phyloP scores from a whole-genome alignment of 1,140 invertebrate species.

The Glossosoma conforme region DNA sequence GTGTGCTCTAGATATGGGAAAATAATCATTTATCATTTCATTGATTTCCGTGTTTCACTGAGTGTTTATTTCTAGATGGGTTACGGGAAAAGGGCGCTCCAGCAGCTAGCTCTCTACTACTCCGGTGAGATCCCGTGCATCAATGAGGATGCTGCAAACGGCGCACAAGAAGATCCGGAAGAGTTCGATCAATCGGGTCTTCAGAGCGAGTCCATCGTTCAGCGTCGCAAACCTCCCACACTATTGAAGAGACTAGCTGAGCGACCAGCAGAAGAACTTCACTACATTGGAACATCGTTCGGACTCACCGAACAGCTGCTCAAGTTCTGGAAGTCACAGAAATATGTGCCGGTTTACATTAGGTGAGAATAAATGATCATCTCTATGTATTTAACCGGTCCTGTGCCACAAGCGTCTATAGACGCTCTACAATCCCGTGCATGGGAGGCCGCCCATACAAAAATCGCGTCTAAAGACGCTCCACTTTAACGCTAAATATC shows the following conservation, averaged over 20 bases:
- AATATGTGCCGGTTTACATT: slow-evolving; percentile 88
- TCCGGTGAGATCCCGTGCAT: slow-evolving; percentile 72
- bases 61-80: slow-evolving; percentile 69
- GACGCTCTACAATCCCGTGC: too few species aligned
- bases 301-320: slow-evolving; percentile 80
- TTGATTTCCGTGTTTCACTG: neutral
- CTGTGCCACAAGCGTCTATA: too few species aligned
- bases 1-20: too few species aligned
- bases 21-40: neutral
- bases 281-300: slow-evolving; percentile 94
- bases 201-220: slow-evolving; percentile 60
- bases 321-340: slow-evolving; percentile 83
- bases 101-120: slow-evolving; percentile 86
- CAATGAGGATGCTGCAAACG: slow-evolving; percentile 51
- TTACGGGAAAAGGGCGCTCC: slow-evolving; percentile 83
- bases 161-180: slow-evolving; percentile 40
- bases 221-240: slow-evolving; percentile 63
- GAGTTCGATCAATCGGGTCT: slow-evolving; percentile 43
- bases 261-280: slow-evolving; percentile 76
- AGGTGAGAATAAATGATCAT: slow-evolving; percentile 54
- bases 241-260: slow-evolving; percentile 75
- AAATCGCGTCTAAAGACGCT: too few species aligned
- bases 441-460: too few species aligned
- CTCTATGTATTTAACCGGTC: too few species aligned
- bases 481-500: too few species aligned